phyloP scores from a whole-genome alignment of 2,888 invertebrate species.

The Helleia helle region DNA sequence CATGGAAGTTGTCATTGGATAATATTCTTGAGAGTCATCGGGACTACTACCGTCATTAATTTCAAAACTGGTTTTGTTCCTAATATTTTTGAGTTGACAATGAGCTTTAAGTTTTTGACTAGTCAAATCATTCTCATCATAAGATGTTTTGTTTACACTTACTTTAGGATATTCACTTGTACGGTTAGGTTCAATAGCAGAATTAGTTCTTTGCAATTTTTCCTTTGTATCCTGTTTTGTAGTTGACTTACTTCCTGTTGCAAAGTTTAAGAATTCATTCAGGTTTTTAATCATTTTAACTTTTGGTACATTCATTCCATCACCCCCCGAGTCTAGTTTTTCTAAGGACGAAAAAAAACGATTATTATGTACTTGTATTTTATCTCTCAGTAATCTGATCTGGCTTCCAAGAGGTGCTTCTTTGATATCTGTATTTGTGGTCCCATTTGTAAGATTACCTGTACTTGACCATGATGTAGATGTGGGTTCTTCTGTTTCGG shows the following conservation, averaged over 20 bases:
- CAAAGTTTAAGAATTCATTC: conserved; percentile 88
- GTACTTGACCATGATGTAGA: conserved; percentile 40
- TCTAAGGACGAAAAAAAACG: conserved; percentile 75
- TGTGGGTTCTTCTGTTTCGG: conserved; percentile 29
- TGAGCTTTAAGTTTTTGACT: conserved; percentile 33
- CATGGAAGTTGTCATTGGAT: conserved; percentile 90
- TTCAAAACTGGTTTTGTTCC: conserved; percentile 41
- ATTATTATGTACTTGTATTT: conserved; percentile 60
- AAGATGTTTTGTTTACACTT: conserved; percentile 47
- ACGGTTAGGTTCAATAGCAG: conserved; percentile 43
- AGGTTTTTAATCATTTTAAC: conserved; percentile 82
- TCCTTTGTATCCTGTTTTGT: conserved; percentile 41
- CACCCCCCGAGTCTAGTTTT: conserved; percentile 59
- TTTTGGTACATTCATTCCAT: conserved; percentile 51
- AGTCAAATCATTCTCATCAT: conserved; percentile 39
- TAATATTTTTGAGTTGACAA: conserved; percentile 23
- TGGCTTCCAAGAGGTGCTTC: conserved; percentile 56
- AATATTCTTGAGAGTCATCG: conserved; percentile 87
- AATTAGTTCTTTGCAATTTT: conserved; percentile 48
- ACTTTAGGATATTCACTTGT: conserved; percentile 48
- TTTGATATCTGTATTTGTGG: conserved; percentile 34
- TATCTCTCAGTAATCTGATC: conserved; percentile 52
- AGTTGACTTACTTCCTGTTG: conserved; percentile 74
- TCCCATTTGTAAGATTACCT: conserved; percentile 53
- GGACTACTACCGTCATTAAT: conserved; percentile 79